Percentiles rank a stretch among this genome's conserved stretches.
Evolutionary conservation across 2,113 vertebrate species (phyloP).

Genomic region (Rhineura floridana): DNA sequence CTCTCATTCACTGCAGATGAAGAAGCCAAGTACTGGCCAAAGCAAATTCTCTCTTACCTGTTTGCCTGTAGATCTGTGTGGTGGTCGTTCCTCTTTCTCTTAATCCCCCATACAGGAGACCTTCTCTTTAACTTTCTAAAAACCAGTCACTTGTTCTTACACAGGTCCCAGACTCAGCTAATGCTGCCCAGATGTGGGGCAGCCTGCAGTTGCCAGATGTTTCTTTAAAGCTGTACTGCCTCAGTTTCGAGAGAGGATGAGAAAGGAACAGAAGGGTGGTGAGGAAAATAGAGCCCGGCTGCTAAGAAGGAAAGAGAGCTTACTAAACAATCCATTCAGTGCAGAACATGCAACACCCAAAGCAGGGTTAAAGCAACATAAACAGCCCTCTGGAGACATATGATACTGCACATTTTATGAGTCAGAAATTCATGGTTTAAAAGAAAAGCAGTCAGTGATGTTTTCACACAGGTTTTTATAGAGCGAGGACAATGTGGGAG

Average conservation of each 20-base stretch:
- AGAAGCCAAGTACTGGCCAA: neutral
- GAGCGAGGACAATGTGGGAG: neutral
- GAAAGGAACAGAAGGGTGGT: neutral
- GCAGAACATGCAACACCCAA: slow-evolving; percentile 2
- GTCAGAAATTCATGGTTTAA: slow-evolving; percentile 25
- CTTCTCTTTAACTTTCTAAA: slow-evolving; percentile 61
- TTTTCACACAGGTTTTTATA: neutral
- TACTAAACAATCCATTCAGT: neutral
- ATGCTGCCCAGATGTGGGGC: slow-evolving; percentile 69
- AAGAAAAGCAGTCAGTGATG: slow-evolving; percentile 19
- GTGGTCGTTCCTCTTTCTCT: slow-evolving; percentile 8
- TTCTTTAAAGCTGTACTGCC: slow-evolving; percentile 67
- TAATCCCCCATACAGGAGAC: slow-evolving; percentile 40
- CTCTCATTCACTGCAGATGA: neutral
- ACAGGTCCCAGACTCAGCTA: slow-evolving; percentile 52
- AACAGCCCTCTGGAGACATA: slow-evolving; percentile 30
- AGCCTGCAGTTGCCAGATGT: slow-evolving; percentile 55
- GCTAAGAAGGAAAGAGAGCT: neutral
- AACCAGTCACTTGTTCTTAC: slow-evolving; percentile 46
- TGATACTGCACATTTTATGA: slow-evolving; percentile 28
- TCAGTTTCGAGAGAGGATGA: slow-evolving; percentile 1
- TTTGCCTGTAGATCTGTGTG: neutral
- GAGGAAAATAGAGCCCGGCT: neutral
- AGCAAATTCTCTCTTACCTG: slow-evolving; percentile 5
- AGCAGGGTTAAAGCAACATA: slow-evolving; percentile 31